Evolutionary conservation across 2,888 invertebrate genomes (phyloP), one percentile per base, ranked within the genome.

Genomic region (Liopterus haemorrhoidalis): DNA sequence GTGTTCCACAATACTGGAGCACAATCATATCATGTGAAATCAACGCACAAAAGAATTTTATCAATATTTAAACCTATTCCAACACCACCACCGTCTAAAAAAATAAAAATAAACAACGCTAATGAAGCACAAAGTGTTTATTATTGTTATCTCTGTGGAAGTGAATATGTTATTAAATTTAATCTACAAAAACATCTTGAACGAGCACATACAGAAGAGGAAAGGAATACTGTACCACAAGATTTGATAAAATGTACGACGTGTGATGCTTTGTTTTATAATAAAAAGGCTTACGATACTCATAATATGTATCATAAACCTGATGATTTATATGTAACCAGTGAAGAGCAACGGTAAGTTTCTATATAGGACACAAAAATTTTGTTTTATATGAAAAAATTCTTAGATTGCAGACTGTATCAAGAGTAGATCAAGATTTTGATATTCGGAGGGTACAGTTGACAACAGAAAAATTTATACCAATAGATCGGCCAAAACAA

Each of bases 241-340:
- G 76, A 79, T 57, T 64, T 80, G 32, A 68, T 79, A 27, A 72
- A 78, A 43, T 81, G 81, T 57, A 78, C 78, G 2, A 68, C 78
- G 12, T 81, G 81, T 59, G 76, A 79, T 49, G 79, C 79, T 8
- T 65, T 79, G 31, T 81, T 81, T 60, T 79, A 75, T 54, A 78
- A 75, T 57, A 70, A 78, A 56, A 75, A 74, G 61, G 80, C 81
- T 1, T 81, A 79, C 57, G 75, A 78, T 51, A 67, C 74, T 35
- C 81, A 81, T 58, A 73, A 78, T 18, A 73, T 72, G 41, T 78
- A 76, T 60, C 81, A 81, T 58, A 70, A 73, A 11, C 69, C 70
- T 2, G 74, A 75, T 46, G 81, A 81, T 63, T 61, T 78, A 32
- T 81, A 79, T 57, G 76, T 73, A 43, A 74, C 75, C 46, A 72